Evolutionary conservation across 2,888 invertebrate species (phyloP).

Genomic region (Nomada fucata): DNA sequence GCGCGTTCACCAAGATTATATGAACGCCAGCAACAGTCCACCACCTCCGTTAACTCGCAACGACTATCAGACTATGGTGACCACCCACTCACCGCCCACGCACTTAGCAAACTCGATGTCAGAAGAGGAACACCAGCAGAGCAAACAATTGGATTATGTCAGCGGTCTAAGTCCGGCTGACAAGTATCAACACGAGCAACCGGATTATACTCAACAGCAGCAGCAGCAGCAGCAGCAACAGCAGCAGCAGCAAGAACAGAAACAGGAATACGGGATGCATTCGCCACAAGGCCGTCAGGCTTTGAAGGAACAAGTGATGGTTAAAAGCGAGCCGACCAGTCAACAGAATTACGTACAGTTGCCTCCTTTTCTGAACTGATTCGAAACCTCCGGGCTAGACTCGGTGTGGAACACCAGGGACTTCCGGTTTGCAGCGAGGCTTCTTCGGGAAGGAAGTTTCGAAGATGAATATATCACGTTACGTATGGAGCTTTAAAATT

Average conservation of each 20-base stretch:
- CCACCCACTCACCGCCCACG: slow-evolving; percentile 80
- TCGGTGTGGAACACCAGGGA: slow-evolving; percentile 43
- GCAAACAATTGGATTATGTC: slow-evolving; percentile 79
- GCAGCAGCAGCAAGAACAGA: slow-evolving; percentile 81
- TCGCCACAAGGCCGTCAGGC: slow-evolving; percentile 82
- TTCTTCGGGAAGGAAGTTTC: neutral
- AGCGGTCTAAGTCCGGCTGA: slow-evolving; percentile 82
- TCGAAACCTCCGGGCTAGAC: slow-evolving; percentile 79
- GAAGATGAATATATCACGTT: neutral
- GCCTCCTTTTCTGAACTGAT: slow-evolving; percentile 91
- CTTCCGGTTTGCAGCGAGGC: neutral
- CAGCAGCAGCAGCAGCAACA: slow-evolving; percentile 77
- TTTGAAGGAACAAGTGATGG: slow-evolving; percentile 84
- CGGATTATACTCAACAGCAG: slow-evolving; percentile 85
- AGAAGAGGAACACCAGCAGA: slow-evolving; percentile 81
- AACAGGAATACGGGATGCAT: slow-evolving; percentile 81
- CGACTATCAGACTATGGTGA: slow-evolving; percentile 82
- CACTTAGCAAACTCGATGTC: slow-evolving; percentile 78
- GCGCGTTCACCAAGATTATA: slow-evolving; percentile 89
- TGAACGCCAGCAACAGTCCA: slow-evolving; percentile 87
- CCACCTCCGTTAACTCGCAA: slow-evolving; percentile 85
- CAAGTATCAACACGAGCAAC: slow-evolving; percentile 87
- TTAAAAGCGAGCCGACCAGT: slow-evolving; percentile 87
- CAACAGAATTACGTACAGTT: slow-evolving; percentile 89
- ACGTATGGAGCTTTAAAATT: neutral